These are phyloP conservation scores for Coptotermes formosanus DNA, from an alignment of 1,140 invertebrate species.

Conservation along the genomic window DNA sequence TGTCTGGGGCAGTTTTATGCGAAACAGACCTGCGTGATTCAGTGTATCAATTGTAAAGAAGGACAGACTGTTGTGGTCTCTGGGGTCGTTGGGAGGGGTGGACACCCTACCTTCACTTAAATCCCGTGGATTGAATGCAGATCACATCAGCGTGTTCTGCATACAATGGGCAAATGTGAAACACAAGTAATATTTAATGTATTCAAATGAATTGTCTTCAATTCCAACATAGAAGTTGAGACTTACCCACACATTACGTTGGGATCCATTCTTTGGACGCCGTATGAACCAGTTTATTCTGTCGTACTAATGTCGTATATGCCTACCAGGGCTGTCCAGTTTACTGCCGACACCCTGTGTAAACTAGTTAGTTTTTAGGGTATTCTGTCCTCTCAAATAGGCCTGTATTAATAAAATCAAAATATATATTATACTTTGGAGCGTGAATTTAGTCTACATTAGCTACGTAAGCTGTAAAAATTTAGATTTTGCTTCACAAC, in stretches of 20 bases:
- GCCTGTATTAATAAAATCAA: no score
- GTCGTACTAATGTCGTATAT: neutral
- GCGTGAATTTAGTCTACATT: no score
- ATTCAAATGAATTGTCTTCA: conserved; percentile 19
- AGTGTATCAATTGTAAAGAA: neutral
- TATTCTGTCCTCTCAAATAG: no score
- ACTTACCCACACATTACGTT: neutral
- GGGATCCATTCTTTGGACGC: neutral
- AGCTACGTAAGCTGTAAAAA: no score
- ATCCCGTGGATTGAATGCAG: conserved; percentile 8
- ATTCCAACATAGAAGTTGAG: neutral
- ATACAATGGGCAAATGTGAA: conserved; percentile 13
- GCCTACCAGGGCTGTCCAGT: neutral
- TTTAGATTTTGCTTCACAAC: no score
- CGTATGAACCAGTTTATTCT: neutral
- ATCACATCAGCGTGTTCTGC: neutral
- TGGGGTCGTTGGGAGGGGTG: neutral
- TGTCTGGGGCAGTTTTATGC: neutral
- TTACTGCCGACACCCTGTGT: no score
- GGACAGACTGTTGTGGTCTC: neutral
- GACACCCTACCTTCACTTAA: neutral
- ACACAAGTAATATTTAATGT: conserved; percentile 9
- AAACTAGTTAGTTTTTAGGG: no score
- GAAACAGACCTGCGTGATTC: neutral
- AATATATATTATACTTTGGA: no score